Evolutionary conservation across 2,888 invertebrate species (phyloP), one percentile per base, ranked within the genome.

Genomic region (Coecobrya sp.): DNA sequence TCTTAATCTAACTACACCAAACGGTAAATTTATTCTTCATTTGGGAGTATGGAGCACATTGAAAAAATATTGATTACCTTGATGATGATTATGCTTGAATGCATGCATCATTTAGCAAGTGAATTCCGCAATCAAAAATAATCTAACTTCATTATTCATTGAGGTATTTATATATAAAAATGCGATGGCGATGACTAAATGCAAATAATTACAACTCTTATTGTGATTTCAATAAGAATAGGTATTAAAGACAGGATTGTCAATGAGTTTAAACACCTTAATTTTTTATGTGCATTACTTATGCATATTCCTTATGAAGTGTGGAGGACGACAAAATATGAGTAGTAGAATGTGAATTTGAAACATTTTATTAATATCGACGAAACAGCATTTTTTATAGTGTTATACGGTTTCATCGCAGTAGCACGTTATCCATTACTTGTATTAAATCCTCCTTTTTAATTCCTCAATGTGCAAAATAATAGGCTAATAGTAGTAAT

Each of bases 61-160:
- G 19, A 49, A 49, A n/a, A 49, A n/a, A 76, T 79, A 76, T 79
- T 65, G 81, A 81, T 89, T 89, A 89, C 88, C 88, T 89, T 89
- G 81, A 81, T 68, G n/a, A n/a, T n/a, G n/a, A n/a, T 81, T 81
- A 45, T 16, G n/a, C n/a, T 45, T 89, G 62, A 81, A 68, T 89
- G 19, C 68, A 85, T 49, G 59, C 27, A 55, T 7, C 52, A 59
- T 36, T 86, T 73, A 62, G 1, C 13, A 68, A 19, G n/a, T n/a
- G n/a, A 68, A 86, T 86, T 86, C 86, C 52, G 70, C 73, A 86
- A 55, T 73, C 86, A 55, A 59, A 73, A 52, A 30, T n/a, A 30
- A 73, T 62, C 36, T 7, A 73, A 25, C 36, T 55, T 73, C 27
- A 59, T 55, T 55, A 55, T 55, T 36, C 52, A 85, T 85, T 36